Evolutionary conservation across 2,888 invertebrate species (phyloP).

Genomic region (Aethes cnicana): DNA sequence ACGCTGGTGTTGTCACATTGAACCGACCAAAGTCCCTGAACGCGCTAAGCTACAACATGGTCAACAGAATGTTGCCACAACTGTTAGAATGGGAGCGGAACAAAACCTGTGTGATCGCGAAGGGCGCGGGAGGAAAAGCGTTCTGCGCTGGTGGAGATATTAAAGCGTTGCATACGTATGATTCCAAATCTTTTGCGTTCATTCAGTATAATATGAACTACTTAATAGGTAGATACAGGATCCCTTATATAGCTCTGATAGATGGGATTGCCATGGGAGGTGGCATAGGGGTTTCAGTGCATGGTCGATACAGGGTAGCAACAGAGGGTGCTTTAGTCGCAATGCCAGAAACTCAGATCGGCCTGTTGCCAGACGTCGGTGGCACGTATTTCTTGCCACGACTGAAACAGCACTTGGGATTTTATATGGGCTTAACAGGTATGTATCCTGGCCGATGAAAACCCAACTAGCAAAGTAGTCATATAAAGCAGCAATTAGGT

Average conservation of each 20-base stretch:
- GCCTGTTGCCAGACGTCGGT: constrained; percentile 95
- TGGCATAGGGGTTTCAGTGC: constrained; percentile 94
- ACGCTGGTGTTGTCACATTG: constrained; percentile 82
- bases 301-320: constrained; percentile 92
- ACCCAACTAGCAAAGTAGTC: too few relatives aligned
- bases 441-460: too few relatives aligned
- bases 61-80: constrained; percentile 84
- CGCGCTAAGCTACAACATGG: constrained; percentile 86
- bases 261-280: constrained; percentile 97
- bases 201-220: constrained; percentile 85
- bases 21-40: constrained; percentile 87
- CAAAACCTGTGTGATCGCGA: constrained; percentile 83
- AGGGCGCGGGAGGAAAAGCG: constrained; percentile 90
- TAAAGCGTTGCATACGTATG: constrained; percentile 82
- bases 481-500: too few relatives aligned
- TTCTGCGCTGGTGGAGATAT: constrained; percentile 98
- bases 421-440: constrained; percentile 92
- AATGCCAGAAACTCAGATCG: constrained; percentile 97
- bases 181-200: constrained; percentile 85
- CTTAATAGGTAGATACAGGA: constrained; percentile 81
- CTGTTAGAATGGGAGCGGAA: constrained; percentile 86
- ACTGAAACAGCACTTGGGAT: constrained; percentile 88
- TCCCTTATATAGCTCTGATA: constrained; percentile 93
- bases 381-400: constrained; percentile 91
- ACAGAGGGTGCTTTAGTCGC: constrained; percentile 94